Evolutionary conservation across 2,113 vertebrate genomes (phyloP), one percentile per base, ranked within the genome.

Genomic region (Nymphicus hollandicus): DNA sequence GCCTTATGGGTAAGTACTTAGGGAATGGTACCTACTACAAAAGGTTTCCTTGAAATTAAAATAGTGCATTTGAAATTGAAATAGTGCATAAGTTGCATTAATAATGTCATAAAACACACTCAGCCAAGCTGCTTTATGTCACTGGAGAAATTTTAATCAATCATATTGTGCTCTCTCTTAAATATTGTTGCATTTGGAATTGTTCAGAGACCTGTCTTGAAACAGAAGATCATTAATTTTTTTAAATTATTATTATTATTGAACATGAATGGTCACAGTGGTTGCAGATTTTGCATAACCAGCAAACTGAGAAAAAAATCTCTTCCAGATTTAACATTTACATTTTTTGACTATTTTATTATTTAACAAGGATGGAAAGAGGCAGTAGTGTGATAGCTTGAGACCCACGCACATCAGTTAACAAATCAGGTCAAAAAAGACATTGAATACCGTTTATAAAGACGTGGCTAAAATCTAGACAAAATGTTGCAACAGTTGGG

Each of bases 21-120:
- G 60, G 71, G 88, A 70, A 49, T 76, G 23, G 25, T 89, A 25
- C 41, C 88, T 91, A 72, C 85, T 91, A 63, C n/a, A 70, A 89
- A 91, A 95, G 52, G 17, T 17, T 91, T 81, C 9, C 28, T 50
- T 3, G 4, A 81, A 88, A 95, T 88, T 81, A 89, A 89, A 91
- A 61, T 22, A 56, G 11, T 60, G 35, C 24, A 61, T 81, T 76
- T 73, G 41, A 88, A 94, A 91, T 85, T 72, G 82, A 94, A 96
- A 88, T 74, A 93, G 77, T 86, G 65, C 79, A 47, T 86, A 88
- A 73, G n/a, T 61, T 77, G 64, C 65, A 94, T 82, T 94, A 91
- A 73, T 70, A 64, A 79, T 94, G 44, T 69, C 65, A 93, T 92
- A 92, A 96, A 63, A n/a, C 33, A 63, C 70, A 19, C 10, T 82